A percentile compares a stretch with the other conserved stretches of the same genome.
Conservation (phyloP, 2,797 vertebrate species). For the Poeciliopsis infans region DNA sequence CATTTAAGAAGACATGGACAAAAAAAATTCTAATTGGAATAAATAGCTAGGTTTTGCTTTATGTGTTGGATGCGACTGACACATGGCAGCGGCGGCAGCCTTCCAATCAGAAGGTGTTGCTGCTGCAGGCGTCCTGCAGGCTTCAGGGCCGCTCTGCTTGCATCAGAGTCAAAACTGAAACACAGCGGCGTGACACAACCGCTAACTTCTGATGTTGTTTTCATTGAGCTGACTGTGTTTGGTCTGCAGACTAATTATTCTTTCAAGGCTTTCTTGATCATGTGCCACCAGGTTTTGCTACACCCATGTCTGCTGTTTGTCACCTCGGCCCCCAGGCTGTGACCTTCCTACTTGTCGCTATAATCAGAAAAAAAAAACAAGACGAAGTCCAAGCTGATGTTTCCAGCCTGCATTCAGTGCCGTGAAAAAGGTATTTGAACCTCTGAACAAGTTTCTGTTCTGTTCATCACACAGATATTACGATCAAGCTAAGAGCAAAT, state of each 20-base stretch:
- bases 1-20: background rate
- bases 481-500: background rate
- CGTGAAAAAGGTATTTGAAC: background rate
- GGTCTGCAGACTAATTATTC: conserved; percentile 57
- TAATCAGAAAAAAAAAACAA: conserved; percentile 12
- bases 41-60: background rate
- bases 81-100: background rate
- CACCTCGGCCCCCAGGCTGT: background rate
- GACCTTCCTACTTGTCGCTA: background rate
- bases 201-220: conserved; percentile 44
- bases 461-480: background rate
- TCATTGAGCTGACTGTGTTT: conserved; percentile 51
- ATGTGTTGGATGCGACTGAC: background rate
- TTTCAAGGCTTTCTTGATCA: conserved; percentile 44
- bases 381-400: conserved; percentile 3
- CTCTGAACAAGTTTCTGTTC: background rate
- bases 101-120: background rate
- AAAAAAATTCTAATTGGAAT: background rate
- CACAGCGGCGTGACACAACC: conserved; percentile 26
- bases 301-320: conserved; percentile 37
- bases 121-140: background rate
- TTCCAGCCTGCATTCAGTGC: background rate
- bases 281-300: conserved; percentile 26
- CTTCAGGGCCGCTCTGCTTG: background rate
- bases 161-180: conserved; percentile 1